Evolutionary conservation across 2,113 vertebrate species (phyloP).

Genomic region (Cairina moschata): DNA sequence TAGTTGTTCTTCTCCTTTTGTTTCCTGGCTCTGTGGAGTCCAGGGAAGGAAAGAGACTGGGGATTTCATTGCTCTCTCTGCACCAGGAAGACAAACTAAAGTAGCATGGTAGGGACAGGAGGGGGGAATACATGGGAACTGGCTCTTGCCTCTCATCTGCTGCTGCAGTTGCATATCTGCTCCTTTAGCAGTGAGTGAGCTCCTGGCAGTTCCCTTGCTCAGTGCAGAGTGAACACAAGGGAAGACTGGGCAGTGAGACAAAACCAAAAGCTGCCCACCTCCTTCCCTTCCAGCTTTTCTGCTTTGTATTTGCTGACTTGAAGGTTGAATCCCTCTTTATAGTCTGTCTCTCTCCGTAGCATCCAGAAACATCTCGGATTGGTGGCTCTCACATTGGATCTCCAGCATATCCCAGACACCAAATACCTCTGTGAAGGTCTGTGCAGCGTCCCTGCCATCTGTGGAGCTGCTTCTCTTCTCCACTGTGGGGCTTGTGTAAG

Average conservation of each 20-base stretch:
- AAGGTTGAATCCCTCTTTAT: neutral
- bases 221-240: neutral
- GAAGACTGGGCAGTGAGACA: neutral
- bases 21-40: neutral
- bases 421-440: slow-evolving; percentile 56
- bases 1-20: neutral
- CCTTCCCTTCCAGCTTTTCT: neutral
- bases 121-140: neutral
- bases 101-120: neutral
- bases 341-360: slow-evolving; percentile 73
- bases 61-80: neutral
- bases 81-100: neutral
- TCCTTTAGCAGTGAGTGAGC: neutral
- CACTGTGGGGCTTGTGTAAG: slow-evolving; percentile 79
- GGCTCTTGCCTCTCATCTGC: neutral
- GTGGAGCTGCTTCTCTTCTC: slow-evolving; percentile 83
- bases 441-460: slow-evolving; percentile 22
- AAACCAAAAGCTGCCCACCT: neutral
- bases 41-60: neutral
- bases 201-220: neutral
- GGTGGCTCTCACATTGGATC: slow-evolving; percentile 99
- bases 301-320: neutral
- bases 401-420: slow-evolving; percentile 78
- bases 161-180: neutral
- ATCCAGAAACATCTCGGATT: slow-evolving; percentile 91